Evolutionary conservation across 2,888 invertebrate species (phyloP), one percentile per base, ranked within the genome.

Genomic region (Eupithecia abbreviata): DNA sequence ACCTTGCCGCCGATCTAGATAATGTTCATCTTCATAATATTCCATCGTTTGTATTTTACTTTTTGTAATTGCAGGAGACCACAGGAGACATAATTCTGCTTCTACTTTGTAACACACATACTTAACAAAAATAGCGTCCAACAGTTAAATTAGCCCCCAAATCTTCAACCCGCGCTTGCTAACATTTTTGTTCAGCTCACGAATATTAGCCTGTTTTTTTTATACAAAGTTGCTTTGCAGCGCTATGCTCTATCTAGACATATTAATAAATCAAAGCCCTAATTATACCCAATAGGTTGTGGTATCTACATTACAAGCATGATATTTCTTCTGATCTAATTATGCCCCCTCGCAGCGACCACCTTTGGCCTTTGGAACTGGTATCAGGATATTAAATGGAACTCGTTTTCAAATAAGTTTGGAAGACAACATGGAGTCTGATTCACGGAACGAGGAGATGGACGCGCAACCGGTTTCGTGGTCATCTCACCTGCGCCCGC

Each of bases 391-490:
- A 62, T 62, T 47, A 72, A 62, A 69, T 69, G 45, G 41, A 43
- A 68, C 68, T 68, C 45, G 68, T 69, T 69, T 47, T 73, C 41
- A 65, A 72, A 72, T 62, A 78, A 79, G 70, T 73, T 72, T 67
- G 58, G 75, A 76, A 75, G 77, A 80, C 77, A 79, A 51, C 75
- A 71, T 74, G 72, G 76, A 75, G 71, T 66, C 76, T 71, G 74
- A 74, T 75, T 77, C 78, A 76, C 72, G 85, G 83, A 84, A 41
- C 55, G 85, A 84, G 83, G 87, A 87, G 86, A 85, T 84, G 88
- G 86, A 87, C 85, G 86, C 84, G 76, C 86, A 89, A 93, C 93
- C 93, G 92, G 93, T 93, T 93, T 91, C 90, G 84, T 89, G 89
- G 88, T 88, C 89, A 90, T 88, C 89, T 89, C 88, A 89, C 87